These are phyloP conservation scores for Greenwoodochromis staneri DNA, from an alignment of 2,113 vertebrate genomes.

Conservation along the genomic window DNA sequence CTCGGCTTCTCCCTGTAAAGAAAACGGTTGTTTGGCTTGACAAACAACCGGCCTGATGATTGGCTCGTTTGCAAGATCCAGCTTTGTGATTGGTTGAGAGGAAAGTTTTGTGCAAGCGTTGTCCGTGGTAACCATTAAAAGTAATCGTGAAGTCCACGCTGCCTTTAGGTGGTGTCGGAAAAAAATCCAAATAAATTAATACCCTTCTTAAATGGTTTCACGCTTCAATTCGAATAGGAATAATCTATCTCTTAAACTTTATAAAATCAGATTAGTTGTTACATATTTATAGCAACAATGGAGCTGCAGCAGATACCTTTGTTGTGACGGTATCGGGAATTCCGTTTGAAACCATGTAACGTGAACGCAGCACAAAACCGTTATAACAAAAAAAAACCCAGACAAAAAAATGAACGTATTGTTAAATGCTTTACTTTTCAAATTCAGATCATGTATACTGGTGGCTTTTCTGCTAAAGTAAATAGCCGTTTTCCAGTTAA, in stretches of 20 bases:
- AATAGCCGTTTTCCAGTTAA: background rate
- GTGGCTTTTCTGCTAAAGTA: background rate
- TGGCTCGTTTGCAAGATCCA: constrained; percentile 33
- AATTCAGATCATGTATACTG: background rate
- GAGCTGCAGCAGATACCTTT: background rate
- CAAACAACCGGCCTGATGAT: constrained; percentile 20
- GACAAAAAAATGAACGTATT: background rate
- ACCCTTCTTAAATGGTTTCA: background rate
- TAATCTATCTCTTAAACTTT: background rate
- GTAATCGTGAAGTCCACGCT: background rate
- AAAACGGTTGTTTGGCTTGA: background rate
- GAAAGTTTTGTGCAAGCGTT: constrained; percentile 11
- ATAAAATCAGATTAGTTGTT: background rate
- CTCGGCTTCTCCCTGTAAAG: background rate
- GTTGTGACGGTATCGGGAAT: background rate
- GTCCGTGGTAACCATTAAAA: constrained; percentile 30
- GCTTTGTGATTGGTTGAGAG: constrained; percentile 51
- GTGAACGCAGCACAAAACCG: background rate
- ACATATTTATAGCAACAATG: background rate
- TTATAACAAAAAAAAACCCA: background rate
- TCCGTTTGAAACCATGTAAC: background rate
- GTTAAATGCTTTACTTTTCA: background rate
- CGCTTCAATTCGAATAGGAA: background rate
- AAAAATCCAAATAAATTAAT: background rate
- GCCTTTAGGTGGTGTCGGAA: background rate